Evolutionary conservation across 1,140 invertebrate species (phyloP).

Genomic region (Matsumurasca onukii): DNA sequence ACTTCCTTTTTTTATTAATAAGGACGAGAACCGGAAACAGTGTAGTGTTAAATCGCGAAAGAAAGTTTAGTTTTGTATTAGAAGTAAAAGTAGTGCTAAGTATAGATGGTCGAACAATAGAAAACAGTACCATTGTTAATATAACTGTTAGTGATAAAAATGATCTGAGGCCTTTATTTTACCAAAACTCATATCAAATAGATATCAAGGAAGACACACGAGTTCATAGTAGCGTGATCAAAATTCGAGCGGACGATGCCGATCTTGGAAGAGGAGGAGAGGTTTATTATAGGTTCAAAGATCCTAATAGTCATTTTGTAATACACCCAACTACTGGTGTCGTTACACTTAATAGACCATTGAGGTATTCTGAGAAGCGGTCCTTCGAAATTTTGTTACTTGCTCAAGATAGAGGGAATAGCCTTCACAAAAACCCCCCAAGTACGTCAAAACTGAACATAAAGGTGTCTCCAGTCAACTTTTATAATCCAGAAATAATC

Average conservation of each 20-base stretch:
- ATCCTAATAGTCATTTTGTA: conserved; percentile 82
- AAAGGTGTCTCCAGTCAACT: conserved; percentile 78
- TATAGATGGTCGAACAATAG: background rate
- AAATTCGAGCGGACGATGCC: conserved; percentile 87
- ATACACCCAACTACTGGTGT: conserved; percentile 92
- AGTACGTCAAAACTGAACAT: conserved; percentile 72
- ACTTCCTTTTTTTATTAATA: conserved; percentile 89
- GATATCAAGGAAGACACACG: conserved; percentile 85
- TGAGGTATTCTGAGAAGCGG: conserved; percentile 63
- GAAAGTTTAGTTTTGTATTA: conserved; percentile 79
- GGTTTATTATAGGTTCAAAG: conserved; percentile 90
- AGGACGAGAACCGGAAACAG: conserved; percentile 80
- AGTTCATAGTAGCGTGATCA: conserved; percentile 72
- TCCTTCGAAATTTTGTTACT: conserved; percentile 73
- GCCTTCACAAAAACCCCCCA: conserved; percentile 57
- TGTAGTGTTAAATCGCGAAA: conserved; percentile 86
- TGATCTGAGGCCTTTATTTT: conserved; percentile 89
- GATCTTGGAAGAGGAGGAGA: conserved; percentile 92
- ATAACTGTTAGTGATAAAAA: conserved; percentile 84
- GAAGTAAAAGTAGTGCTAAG: conserved; percentile 71
- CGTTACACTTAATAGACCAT: conserved; percentile 76
- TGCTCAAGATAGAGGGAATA: conserved; percentile 77
- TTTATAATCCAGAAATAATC: conserved; percentile 78
- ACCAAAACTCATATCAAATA: conserved; percentile 79
- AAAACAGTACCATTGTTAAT: conserved; percentile 58